Base-by-base conservation (phyloP, 2,888 invertebrate genomes). In the Achlya flavicornis region DNA sequence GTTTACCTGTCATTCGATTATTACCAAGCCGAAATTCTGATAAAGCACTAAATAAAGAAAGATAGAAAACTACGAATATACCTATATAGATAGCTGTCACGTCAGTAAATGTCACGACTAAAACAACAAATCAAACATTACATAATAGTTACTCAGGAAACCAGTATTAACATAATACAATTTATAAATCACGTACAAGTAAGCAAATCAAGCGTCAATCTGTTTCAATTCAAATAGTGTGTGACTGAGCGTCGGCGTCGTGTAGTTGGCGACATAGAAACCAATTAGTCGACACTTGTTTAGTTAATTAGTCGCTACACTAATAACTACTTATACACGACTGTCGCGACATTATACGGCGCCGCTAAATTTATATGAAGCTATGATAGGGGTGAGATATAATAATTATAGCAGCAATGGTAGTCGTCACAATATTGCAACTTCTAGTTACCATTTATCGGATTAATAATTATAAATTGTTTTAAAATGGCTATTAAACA, bases 261-360 rank as follows among this genome's bases (percentile, higher is more conserved):
- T 66, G 71, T 73, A 71, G 73, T 70, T 72, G 67, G 67, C 75
- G 79, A 77, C 82, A 79, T 81, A 78, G 79, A 80, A 84, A 86
- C 83, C 87, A 87, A 88, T 88, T 86, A 86, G 77, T 76, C 77
- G 82, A 81, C 85, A 86, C 85, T 88, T 88, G 88, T 87, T 83
- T 84, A 82, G 83, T 84, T 87, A 87, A 89, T 89, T 87, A 87
- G 81, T 77, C 76, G 72, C 76, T 63, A 68, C 77, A 80, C 78
- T 85, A 81, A 84, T 83, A 74, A 72, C 64, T 65, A 70, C 41
- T 70, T 66, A 72, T 69, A 70, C 71, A 63, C 63, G 59, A 57
- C 43, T 59, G 59, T 66, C 61, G 66, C 78, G 75, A 77, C 73
- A 70, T 64, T 62, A 58, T 63, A 61, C 16, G 64, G 61, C 69